These are phyloP conservation scores for Rhinella marina DNA, from an alignment of 2,797 vertebrate genomes.

Conservation along the genomic window DNA sequence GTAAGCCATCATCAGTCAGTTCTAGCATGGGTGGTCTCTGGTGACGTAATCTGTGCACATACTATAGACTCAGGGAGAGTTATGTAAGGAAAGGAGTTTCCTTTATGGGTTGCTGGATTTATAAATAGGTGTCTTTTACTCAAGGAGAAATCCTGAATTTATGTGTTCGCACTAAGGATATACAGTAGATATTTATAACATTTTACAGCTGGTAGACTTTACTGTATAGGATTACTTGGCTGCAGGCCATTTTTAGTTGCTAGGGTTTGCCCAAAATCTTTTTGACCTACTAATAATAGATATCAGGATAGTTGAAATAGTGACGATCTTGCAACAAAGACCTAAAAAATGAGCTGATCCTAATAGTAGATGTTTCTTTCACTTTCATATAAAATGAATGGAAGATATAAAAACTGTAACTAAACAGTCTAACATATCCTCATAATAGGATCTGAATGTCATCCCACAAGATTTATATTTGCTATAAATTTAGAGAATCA, in stretches of 20 bases:
- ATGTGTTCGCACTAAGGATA: background rate
- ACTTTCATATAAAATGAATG: too few relatives aligned
- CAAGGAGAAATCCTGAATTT: background rate
- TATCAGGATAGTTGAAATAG: background rate
- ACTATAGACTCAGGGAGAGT: background rate
- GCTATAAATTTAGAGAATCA: too few relatives aligned
- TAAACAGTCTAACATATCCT: too few relatives aligned
- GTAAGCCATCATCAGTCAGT: constrained; percentile 20
- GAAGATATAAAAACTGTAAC: too few relatives aligned
- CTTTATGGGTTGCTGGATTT: background rate
- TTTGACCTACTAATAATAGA: too few relatives aligned
- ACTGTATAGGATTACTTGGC: background rate
- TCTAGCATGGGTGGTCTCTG: constrained; percentile 27
- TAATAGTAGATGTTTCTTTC: too few relatives aligned
- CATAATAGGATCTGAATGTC: background rate
- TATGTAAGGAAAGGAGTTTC: background rate
- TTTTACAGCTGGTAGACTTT: background rate
- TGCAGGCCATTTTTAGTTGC: background rate
- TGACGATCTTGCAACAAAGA: background rate
- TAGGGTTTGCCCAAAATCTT: background rate
- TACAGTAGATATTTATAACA: background rate
- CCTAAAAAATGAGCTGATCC: too few relatives aligned
- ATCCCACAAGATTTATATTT: background rate
- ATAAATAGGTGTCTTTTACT: background rate
- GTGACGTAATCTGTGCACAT: background rate